These are phyloP conservation scores for Pocillopora damicornis DNA, from an alignment of 64 coral and sea anemone species.

Conservation along the genomic window DNA sequence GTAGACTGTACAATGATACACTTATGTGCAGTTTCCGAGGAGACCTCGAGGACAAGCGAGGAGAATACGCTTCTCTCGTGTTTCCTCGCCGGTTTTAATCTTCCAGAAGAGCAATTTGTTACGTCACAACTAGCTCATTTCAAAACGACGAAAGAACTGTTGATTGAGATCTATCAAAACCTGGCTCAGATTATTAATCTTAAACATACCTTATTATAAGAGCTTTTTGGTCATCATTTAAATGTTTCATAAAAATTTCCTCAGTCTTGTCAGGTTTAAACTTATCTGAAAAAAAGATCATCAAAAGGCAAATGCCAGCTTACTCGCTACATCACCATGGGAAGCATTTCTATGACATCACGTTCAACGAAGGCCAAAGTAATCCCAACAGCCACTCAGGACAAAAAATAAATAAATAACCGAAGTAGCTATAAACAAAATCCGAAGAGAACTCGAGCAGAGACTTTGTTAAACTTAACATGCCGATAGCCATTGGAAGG, in stretches of 20 bases:
- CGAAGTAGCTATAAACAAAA: not conserved
- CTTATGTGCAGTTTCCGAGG: no score
- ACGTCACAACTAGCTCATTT: not conserved
- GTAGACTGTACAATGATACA: no score
- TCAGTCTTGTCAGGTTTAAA: not conserved
- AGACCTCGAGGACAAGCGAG: not conserved
- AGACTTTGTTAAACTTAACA: no score
- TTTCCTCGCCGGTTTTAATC: no score
- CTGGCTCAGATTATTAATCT: no score
- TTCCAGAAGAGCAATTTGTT: not conserved
- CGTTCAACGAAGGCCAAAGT: not conserved
- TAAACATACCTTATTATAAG: conserved; percentile 66
- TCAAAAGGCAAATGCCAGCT: not conserved
- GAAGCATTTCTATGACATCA: no score
- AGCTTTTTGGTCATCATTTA: conserved; percentile 76
- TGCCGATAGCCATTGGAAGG: no score
- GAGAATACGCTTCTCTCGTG: not conserved
- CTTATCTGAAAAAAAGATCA: not conserved
- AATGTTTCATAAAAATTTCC: conserved; percentile 17
- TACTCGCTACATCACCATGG: not conserved
- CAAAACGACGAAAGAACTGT: not conserved
- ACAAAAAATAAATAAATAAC: not conserved
- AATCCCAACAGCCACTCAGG: not conserved
- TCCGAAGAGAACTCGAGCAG: no score
- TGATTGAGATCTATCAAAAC: no score